Base-by-base conservation (phyloP, 2,113 vertebrate genomes). In the Anoura caudifer region DNA sequence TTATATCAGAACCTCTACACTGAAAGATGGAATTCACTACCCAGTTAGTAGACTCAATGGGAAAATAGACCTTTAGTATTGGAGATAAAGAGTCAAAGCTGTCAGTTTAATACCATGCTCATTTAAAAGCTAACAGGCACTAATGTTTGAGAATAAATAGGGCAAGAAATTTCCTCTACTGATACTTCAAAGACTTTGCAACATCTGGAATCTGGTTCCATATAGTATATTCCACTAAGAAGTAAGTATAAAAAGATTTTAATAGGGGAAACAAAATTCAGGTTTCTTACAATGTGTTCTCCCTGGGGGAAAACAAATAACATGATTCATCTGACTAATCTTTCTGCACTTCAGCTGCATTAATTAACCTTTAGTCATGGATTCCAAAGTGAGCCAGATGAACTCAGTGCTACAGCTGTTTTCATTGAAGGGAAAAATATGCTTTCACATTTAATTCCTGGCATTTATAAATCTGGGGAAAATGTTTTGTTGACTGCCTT, bases 341-440 rank as follows among this genome's bases (percentile, higher is more conserved):
- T 97, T 96, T 92, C 89, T 63, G 85, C 93, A 97, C 96, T 98
- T 98, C 67, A 43, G 81, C 89, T 83, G 91, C 81, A 97, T 98
- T 96, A 97, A 96, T 98, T 98, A 96, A 93, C 93, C 95, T 93
- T 97, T 95, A 96, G 93, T 97, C 97, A 97, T 87, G 92, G 95
- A 98, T 98, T 95, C 91, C 88, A 77, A 54, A 33, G 15, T 54
- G 70, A 96, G 88, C 94, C 96, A 94, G 95, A 93, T 96, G 96
- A 97, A 95, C 95, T 87, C 61, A 75, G 43, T 15, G 72, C 90
- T 81, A 84, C 95, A 98, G 97, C 96, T 98, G 95, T 93, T 97
- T 67, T 54, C 61, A 83, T 36, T 59, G 95, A 92, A 54, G 92
- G 95, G 92, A 67, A 95, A 97, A 97, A 92, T 63, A 87, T 28